Evolutionary conservation across 2,113 vertebrate species (phyloP), one percentile per base, ranked within the genome.

Genomic region (Noturus placidus): DNA sequence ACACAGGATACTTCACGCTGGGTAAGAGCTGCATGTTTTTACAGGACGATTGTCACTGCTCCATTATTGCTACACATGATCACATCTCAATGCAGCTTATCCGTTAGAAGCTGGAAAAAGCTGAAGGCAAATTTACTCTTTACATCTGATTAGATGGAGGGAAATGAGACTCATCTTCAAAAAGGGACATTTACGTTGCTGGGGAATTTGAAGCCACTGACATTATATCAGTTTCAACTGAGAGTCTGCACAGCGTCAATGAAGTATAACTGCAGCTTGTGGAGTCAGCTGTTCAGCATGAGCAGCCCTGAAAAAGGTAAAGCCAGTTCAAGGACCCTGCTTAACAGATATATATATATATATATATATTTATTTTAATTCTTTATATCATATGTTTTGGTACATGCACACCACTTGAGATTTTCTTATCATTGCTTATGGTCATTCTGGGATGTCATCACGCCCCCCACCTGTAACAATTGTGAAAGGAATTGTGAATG

Each of bases 231-330:
- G 87, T 93, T 96, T 87, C 88, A 94, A 86, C 79, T 95, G 38
- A 94, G 88, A 89, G 89, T 90, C 14, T 96, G 95, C 85, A 22
- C 54, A n/a, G 42, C 1, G 5, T 22, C 65, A 7, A 14, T 80
- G 0, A 88, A 17, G 42, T 42, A 35, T 0, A 85, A 86, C 74
- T 96, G 95, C 92, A 96, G 95, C 84, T 87, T 85, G 83, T 96
- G 95, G 95, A 95, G 95, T 86, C 2, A 22, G 0, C 70, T 89
- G n/a, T 57, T 92, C 35, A 83, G 0, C 25, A 84, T 54, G 22
- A 92, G 1, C 17, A 96, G 90, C 63, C 94, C 95, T 10, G 93
- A 92, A 84, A 94, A 91, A 95, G 92, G 95, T 91, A 87, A 87
- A 80, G 15, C 11, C 15, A 35, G 46, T 9, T 54, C 27, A 85